Base-by-base conservation (phyloP, 2,888 invertebrate genomes). In the Nowickia ferox region DNA sequence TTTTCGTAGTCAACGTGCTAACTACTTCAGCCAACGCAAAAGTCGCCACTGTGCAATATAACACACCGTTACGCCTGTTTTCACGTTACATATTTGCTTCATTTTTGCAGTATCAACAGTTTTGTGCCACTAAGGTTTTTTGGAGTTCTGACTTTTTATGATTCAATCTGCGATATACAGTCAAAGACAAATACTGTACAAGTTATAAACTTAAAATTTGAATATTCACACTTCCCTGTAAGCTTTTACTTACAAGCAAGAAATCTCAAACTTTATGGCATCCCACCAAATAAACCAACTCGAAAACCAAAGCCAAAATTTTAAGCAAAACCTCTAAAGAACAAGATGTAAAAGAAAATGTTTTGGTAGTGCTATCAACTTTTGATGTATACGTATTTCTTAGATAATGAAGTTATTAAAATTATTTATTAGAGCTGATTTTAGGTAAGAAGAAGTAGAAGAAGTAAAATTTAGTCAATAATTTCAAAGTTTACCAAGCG, bases 141-240 rank as follows among this genome's bases (percentile, higher is more conserved):
- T 30, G 1, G 1, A 30, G 30, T 30, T 30, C 0, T 30, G 30
- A 5, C 2, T 38, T 8, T 59, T 59, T 38, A 38, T 38, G 40
- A 59, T 40, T 13, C 15, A n/a, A 2, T 1, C 3, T 38, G 19
- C 8, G 38, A 61, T 13, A n/a, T 30, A 1, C 15, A 65, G 30
- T 44, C 53, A 55, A 8, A 66, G 44, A 9, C 30, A 72, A 57
- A 11, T 30, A 59, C 30, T 5, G 30, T 61, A 61, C 17, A 15
- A 19, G 17, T 75, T 22, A 40, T 40, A 11, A 6, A 40, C 61
- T 40, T 48, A 40, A 48, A 38, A 72, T 46, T 40, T 40, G 13
- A 46, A 59, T 22, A 46, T 57, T 72, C 72, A 30, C 57, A 72
- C 72, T 72, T 17, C 17, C 46, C n/a, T n/a, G 17, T 11, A 30